A percentile compares a stretch with the other conserved stretches of the same genome.
Conservation (phyloP, 2,797 vertebrate genomes). For the Esox lucius region DNA sequence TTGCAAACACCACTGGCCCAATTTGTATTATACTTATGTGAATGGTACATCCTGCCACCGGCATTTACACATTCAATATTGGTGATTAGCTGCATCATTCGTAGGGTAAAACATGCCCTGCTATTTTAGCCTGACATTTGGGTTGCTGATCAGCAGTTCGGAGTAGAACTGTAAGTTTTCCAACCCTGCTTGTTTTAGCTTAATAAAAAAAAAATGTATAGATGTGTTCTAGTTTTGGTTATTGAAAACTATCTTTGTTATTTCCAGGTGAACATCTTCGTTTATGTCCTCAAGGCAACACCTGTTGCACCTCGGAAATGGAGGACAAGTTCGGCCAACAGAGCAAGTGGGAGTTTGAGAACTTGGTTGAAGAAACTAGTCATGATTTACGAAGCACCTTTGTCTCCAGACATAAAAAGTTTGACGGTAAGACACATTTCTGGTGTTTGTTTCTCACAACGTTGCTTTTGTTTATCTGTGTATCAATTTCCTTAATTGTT, state of each 20-base stretch:
- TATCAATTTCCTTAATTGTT: background rate
- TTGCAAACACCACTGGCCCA: no score
- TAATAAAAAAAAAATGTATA: background rate
- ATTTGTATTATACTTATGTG: no score
- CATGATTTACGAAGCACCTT: constrained; percentile 90
- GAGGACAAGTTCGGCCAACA: constrained; percentile 90
- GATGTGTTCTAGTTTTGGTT: background rate
- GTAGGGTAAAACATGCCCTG: no score
- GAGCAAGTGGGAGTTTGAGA: constrained; percentile 92
- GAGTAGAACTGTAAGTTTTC: background rate
- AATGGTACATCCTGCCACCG: no score
- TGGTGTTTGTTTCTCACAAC: background rate
- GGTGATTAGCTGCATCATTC: no score
- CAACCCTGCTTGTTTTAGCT: background rate
- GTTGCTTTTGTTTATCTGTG: background rate
- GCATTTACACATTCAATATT: no score
- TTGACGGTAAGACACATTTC: constrained; percentile 84
- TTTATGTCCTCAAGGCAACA: constrained; percentile 90
- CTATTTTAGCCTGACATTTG: background rate
- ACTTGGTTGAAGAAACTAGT: constrained; percentile 89
- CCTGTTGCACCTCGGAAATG: constrained; percentile 94
- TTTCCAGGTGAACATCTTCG: constrained; percentile 88
- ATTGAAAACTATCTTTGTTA: constrained; percentile 24
- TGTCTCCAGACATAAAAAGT: constrained; percentile 91
- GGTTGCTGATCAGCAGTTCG: background rate